Evolutionary conservation across 2,113 vertebrate genomes (phyloP), one percentile per base, ranked within the genome.

Genomic region (Cisticola juncidis): DNA sequence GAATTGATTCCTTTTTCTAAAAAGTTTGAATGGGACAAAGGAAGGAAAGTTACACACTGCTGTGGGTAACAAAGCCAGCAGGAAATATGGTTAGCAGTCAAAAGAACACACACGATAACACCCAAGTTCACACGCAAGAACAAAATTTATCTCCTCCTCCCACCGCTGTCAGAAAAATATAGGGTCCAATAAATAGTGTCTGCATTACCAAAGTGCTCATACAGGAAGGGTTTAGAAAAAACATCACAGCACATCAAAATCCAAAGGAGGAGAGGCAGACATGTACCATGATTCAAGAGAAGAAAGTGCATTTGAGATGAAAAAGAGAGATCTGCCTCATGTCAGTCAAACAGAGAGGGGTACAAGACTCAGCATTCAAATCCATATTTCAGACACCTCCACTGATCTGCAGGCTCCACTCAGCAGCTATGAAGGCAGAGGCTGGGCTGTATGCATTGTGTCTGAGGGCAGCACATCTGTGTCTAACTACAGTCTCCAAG

Each of bases 31-130:
- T 78, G 45, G 86, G 79, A 96, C 96, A 97, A 88, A 97, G 79
- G 88, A 94, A 94, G 92, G 96, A 91, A 97, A 96, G 92, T 88
- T 91, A 85, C 94, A 92, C 65, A 81, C 69, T 86, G 85, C 81
- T 88, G 42, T 35, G 88, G 72, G 69, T 86, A 94, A 97, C 92
- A 94, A 93, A 95, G 95, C 86, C 72, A 66, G 84, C 92, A 96
- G 96, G 92, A 97, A 97, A 90, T 48, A 86, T 1, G 40, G 74
- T 47, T 83, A 81, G 66, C 85, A 69, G 57, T 68, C 57, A 68
- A 89, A 92, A 86, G 86, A 95, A 66, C 14, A 4, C n/a, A 60
- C 60, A 80, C 12, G 19, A 62, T 79, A 94, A 94, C 31, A 19
- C 22, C 25, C n/a, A 56, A 88, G 92, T 66, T 95, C 91, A 84